Percentiles rank a stretch among this genome's conserved stretches.
Conservation (phyloP, 2,888 invertebrate genomes). For the Agriopis leucophaearia region DNA sequence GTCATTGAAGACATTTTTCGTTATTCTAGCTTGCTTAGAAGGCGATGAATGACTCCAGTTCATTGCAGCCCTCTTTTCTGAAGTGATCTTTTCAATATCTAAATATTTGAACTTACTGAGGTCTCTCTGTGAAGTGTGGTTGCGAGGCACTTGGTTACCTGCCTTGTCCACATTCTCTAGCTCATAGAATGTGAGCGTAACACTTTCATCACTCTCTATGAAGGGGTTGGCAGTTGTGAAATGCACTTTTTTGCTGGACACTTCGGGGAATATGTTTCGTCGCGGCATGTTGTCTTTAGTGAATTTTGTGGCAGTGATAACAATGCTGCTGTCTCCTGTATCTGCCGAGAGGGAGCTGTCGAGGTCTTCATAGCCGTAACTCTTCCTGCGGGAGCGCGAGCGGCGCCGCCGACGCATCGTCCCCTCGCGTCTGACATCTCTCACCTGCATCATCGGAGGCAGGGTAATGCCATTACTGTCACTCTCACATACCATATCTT, state of each 20-base stretch:
- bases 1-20: constrained; percentile 66
- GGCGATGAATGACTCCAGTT: constrained; percentile 76
- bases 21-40: constrained; percentile 73
- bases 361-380: constrained; percentile 82
- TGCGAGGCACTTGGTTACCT: constrained; percentile 60
- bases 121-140: constrained; percentile 58
- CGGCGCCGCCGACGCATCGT: constrained; percentile 65
- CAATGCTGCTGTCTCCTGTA: constrained; percentile 82
- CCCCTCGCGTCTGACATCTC: constrained; percentile 53
- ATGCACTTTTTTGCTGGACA: constrained; percentile 77
- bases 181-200: constrained; percentile 81
- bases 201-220: constrained; percentile 82
- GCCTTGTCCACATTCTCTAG: constrained; percentile 68
- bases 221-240: constrained; percentile 80
- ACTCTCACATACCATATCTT: constrained; percentile 46
- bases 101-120: constrained; percentile 81
- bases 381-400: constrained; percentile 65
- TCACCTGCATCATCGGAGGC: constrained; percentile 67
- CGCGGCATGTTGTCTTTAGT: constrained; percentile 79
- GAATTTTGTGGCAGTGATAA: constrained; percentile 84
- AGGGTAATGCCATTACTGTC: constrained; percentile 77
- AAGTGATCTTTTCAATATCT: constrained; percentile 69
- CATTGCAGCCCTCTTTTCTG: constrained; percentile 71
- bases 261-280: constrained; percentile 75
- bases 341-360: constrained; percentile 88